A percentile compares a stretch with the other conserved stretches of the same genome.
Conservation (phyloP, 1,140 invertebrate species). For the Atta cephalotes region DNA sequence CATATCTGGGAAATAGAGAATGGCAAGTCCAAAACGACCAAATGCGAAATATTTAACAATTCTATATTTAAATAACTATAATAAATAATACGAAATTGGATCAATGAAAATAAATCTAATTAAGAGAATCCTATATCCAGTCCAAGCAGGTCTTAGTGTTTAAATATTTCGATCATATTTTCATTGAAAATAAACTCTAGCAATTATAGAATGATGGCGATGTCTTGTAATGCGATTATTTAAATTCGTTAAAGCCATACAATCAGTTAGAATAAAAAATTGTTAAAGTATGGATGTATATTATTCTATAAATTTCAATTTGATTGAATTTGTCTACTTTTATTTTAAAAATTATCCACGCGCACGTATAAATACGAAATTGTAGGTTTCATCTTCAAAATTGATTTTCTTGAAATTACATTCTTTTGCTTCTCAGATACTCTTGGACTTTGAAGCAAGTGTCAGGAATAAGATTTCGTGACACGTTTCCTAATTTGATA, state of each 20-base stretch:
- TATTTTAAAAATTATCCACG: not conserved
- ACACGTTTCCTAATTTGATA: slow-evolving; percentile 51
- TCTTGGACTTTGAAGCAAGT: not conserved
- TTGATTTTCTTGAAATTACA: not conserved
- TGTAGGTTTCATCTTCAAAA: not conserved
- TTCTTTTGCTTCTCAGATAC: not conserved
- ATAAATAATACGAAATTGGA: too few relatives aligned
- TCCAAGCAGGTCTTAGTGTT: too few relatives aligned
- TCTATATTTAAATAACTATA: too few relatives aligned
- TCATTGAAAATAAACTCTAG: not conserved
- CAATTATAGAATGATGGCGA: not conserved
- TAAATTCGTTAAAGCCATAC: not conserved
- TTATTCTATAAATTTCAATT: not conserved
- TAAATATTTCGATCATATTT: not conserved
- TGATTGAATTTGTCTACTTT: not conserved
- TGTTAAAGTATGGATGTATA: too few relatives aligned
- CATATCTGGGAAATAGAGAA: not conserved
- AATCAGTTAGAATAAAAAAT: not conserved
- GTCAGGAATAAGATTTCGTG: slow-evolving; percentile 28
- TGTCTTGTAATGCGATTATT: not conserved
- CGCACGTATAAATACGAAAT: not conserved
- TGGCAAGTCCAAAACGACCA: not conserved
- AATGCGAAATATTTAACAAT: not conserved
- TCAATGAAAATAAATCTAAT: too few relatives aligned
- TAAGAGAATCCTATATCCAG: too few relatives aligned